Percentiles rank a stretch among this genome's conserved stretches.
These are phyloP conservation scores for Tenthredo mesomela DNA, from an alignment of 2,888 invertebrate species.

Conservation along the genomic window DNA sequence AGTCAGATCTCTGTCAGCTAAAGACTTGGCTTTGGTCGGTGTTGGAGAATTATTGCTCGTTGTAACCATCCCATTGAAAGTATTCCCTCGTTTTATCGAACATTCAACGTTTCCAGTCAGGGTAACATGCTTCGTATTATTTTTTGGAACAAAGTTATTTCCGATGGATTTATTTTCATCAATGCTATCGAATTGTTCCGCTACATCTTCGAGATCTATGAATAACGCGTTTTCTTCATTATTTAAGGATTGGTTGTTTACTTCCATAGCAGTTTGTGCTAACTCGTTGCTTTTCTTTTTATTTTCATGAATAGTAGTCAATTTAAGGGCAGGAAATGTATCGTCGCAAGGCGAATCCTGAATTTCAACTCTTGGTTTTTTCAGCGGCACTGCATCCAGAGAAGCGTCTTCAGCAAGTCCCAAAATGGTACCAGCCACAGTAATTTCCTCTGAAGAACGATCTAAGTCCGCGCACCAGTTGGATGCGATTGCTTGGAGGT, in stretches of 20 bases:
- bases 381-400: not conserved
- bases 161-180: not conserved
- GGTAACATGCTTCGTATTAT: not conserved
- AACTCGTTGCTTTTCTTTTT: not conserved
- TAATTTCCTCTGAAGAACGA: conserved; percentile 13
- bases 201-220: not conserved
- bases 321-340: not conserved
- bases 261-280: not conserved
- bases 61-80: not conserved
- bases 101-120: too few species aligned
- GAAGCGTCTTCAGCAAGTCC: not conserved
- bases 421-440: not conserved
- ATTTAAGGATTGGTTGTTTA: not conserved
- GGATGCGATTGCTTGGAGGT: conserved; percentile 9
- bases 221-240: not conserved
- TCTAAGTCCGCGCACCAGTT: conserved; percentile 35
- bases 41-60: not conserved
- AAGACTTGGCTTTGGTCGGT: not conserved
- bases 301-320: not conserved
- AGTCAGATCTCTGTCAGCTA: not conserved
- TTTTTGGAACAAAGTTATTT: not conserved
- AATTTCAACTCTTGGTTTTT: conserved; percentile 19
- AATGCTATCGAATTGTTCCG: not conserved
- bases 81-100: not conserved
- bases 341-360: not conserved